Conservation (phyloP, 2,888 invertebrate genomes). For the Rhopalosiphum nymphaeae region DNA sequence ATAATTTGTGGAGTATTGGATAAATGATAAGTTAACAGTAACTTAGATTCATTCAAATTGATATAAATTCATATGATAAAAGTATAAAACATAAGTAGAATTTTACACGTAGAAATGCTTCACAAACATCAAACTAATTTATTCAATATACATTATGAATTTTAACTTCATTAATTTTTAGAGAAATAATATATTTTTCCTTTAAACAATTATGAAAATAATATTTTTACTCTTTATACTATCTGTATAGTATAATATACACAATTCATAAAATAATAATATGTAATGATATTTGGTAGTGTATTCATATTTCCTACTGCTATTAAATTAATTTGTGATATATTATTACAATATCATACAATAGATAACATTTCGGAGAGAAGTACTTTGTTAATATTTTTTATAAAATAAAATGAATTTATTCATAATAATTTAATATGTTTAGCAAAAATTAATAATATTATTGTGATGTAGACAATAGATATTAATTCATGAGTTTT, state of each 20-base stretch:
- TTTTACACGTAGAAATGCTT: too few relatives aligned
- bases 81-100: too few relatives aligned
- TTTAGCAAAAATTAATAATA: not conserved
- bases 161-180: not conserved
- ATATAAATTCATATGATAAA: too few relatives aligned
- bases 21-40: not conserved
- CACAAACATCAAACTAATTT: not conserved
- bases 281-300: not conserved
- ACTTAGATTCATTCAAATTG: too few relatives aligned
- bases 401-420: not conserved
- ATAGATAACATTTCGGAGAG: not conserved
- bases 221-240: not conserved
- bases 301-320: not conserved
- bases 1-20: not conserved
- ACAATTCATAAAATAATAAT: not conserved
- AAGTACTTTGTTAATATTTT: not conserved
- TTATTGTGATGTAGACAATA: too few relatives aligned
- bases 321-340: not conserved
- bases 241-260: not conserved
- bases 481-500: not conserved
- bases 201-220: not conserved
- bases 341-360: not conserved
- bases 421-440: not conserved
- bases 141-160: not conserved
- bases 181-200: not conserved